Evolutionary conservation across 2,113 vertebrate genomes (phyloP), one percentile per base, ranked within the genome.

Genomic region (Athene cunicularia): DNA sequence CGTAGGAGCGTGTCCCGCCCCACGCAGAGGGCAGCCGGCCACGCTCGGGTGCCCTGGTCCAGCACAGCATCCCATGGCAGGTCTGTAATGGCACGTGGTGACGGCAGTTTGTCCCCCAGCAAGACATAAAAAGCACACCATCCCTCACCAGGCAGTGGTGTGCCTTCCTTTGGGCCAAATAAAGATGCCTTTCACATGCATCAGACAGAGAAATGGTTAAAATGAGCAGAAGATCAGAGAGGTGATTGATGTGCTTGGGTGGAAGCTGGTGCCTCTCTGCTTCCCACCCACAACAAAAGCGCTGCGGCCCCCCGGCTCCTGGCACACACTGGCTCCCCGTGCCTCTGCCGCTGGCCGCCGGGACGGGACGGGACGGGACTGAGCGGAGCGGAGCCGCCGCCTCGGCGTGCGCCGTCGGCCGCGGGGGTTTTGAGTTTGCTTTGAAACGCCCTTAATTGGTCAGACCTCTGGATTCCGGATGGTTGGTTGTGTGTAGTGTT

Each of bases 391-490:
- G 8, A 16, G 49, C 21, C 4, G 39, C 28, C 16, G 16, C 4
- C 39, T 15, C 14, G 11, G 8, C 23, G 4, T 2, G 18, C 35
- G 2, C 21, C 26, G 8, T 17, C 41, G 27, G 22, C 24, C 19
- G 35, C 19, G 22, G 8, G 19, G 14, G 7, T 8, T 13, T 16
- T 9, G 27, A 1, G 23, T 8, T 30, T 2, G 28, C 28, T 22
- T 18, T 12, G 20, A 18, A 26, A 15, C 8, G 33, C 6, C 16
- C 13, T 7, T 6, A 4, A 2, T 10, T 10, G 9, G 0, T 7
- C 27, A 3, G 43, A 2, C 4, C 12, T 8, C 3, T 0, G 41
- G 8, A 8, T 3, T 4, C 5, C 3, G 1, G 41, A 4, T 4
- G 26, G 21, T 2, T 7, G 73, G 4, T 10, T 1, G 6, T 5